phyloP scores from a whole-genome alignment of 1,140 invertebrate genomes.

The Caenorhabditis remanei region DNA sequence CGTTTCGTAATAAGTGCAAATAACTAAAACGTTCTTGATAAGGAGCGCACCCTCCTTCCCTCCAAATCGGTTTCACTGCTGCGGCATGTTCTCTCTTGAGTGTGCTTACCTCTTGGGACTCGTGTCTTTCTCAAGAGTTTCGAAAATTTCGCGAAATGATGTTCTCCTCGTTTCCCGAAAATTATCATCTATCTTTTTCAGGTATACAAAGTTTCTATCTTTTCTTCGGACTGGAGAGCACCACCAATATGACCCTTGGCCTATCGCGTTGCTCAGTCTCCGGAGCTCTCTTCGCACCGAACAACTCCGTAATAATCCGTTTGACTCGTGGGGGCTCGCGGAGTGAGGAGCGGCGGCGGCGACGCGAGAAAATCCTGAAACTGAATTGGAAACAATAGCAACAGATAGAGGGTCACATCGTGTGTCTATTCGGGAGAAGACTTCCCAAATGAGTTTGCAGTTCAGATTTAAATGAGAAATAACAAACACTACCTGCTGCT shows the following conservation, averaged over 20 bases:
- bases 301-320: conserved; percentile 54
- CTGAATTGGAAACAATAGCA: conserved; percentile 52
- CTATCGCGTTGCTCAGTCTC: neutral
- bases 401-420: conserved; percentile 27
- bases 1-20: conserved; percentile 56
- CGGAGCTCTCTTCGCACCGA: conserved; percentile 16
- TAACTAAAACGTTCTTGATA: conserved; percentile 1
- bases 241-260: neutral
- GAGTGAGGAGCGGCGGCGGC: neutral
- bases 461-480: conserved; percentile 54
- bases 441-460: conserved; percentile 53
- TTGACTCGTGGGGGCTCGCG: conserved; percentile 17
- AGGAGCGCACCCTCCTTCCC: neutral
- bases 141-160: conserved; percentile 35
- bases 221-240: neutral
- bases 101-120: conserved; percentile 52
- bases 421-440: conserved; percentile 9
- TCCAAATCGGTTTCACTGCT: conserved; percentile 7
- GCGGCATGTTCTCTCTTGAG: conserved; percentile 41
- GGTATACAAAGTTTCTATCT: conserved; percentile 3
- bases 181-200: conserved; percentile 16
- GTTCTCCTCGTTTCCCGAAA: neutral
- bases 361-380: conserved; percentile 46
- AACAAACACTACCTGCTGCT: conserved; percentile 36
- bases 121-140: conserved; percentile 56